phyloP scores from a whole-genome alignment of 2,888 invertebrate species.

The Dicyrtoma fusca region DNA sequence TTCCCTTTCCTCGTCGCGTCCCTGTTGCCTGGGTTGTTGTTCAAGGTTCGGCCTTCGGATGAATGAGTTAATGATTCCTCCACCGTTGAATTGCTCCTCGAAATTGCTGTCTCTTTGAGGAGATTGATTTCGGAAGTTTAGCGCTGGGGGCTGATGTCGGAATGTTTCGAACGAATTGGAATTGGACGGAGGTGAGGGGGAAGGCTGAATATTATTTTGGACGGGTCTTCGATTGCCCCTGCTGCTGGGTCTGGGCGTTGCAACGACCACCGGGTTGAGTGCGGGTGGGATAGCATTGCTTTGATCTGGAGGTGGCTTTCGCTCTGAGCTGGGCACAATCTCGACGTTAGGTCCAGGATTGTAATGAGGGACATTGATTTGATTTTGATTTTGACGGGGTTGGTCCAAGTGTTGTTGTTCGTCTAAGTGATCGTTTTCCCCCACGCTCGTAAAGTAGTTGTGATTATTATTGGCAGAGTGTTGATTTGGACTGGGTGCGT shows the following conservation, averaged over 20 bases:
- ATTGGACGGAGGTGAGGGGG: not conserved
- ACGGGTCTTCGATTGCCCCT: too few relatives aligned
- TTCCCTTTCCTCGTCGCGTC: too few relatives aligned
- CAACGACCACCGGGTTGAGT: not conserved
- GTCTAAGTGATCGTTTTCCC: not conserved
- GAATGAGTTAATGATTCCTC: too few relatives aligned
- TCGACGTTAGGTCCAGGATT: conserved; percentile 50
- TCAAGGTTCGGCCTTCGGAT: too few relatives aligned
- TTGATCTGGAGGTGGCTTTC: conserved; percentile 56
- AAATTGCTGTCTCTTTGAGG: too few relatives aligned
- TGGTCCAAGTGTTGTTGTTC: conserved; percentile 18
- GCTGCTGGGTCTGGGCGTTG: not conserved
- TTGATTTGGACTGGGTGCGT: not conserved
- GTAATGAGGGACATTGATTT: not conserved
- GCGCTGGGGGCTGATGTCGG: not conserved
- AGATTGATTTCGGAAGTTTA: too few relatives aligned
- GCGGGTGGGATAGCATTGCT: conserved; percentile 52
- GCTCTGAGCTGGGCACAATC: conserved; percentile 53
- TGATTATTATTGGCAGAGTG: not conserved
- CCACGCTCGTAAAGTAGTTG: not conserved
- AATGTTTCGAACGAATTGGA: not conserved
- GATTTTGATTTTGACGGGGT: conserved; percentile 11
- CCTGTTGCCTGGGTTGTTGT: too few relatives aligned
- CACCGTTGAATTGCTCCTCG: too few relatives aligned
- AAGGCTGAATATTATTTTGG: not conserved